Base-by-base conservation (phyloP, 2,113 vertebrate species). In the Onychostruthus taczanowskii region DNA sequence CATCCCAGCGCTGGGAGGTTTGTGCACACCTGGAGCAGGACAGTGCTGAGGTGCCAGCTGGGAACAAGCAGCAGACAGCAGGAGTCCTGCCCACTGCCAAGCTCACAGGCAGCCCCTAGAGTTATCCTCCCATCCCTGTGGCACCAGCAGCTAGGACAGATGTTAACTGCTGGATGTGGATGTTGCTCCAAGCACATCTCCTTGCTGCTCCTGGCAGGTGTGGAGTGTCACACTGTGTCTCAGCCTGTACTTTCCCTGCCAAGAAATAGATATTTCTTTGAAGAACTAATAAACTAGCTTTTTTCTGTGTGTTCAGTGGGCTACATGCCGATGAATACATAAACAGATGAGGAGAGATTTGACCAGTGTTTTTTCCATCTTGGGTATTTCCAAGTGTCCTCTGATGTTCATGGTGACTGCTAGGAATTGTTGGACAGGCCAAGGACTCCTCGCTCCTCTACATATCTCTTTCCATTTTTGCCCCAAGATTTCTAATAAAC, bases 31-130 rank as follows among this genome's bases (percentile, higher is more conserved):
- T 2, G 0, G 33, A 73, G 50, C 1, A 1, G 41, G 16, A 35
- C 35, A 23, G 37, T 33, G 56, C 52, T 6, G 41, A 16, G 17
- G 37, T 22, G 16, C 5, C 0, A 0, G 30, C 39, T 55, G 31
- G 3, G 4, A 7, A 26, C 33, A 56, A 33, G 63, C n/a, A 59
- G 62, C 80, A 66, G 73, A 9, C 3, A 1, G 52, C 46, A 69
- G 13, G 2, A 62, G 10, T 31, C 37, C 87, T 68, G 63, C 30
- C 43, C 39, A 28, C 21, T 3, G 8, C 55, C 10, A 7, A 74
- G 16, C 72, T 59, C 19, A 64, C 63, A 62, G 27, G 35, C 30
- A 80, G 73, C 37, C 33, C 39, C 46, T 78, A 6, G 28, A 17
- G 17, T 26, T 39, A n/a, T 37, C 13, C 44, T 79, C 31, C 16